Percentiles rank a stretch among this genome's conserved stretches.
These are phyloP conservation scores for Cosmia trapezina DNA, from an alignment of 2,888 invertebrate genomes.

Conservation along the genomic window DNA sequence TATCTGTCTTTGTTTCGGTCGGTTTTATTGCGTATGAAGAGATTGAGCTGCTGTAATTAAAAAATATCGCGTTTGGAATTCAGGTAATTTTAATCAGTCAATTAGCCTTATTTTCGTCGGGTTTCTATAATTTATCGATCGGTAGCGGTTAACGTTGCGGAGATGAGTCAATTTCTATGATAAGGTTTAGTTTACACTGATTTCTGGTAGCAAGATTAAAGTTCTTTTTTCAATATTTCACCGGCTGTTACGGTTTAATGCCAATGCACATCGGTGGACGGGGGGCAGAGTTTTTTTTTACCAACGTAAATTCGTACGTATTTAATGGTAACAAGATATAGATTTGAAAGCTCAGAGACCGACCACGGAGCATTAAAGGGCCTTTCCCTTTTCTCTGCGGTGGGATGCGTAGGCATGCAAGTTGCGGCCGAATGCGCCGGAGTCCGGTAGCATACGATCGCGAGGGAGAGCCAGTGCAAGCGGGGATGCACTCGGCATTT, in stretches of 20 bases:
- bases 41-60: not conserved
- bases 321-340: not conserved
- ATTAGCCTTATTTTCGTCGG: not conserved
- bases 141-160: not conserved
- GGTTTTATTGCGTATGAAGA: not conserved
- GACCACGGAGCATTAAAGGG: not conserved
- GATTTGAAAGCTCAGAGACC: not conserved
- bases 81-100: constrained; percentile 20
- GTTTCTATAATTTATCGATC: not conserved
- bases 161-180: not conserved
- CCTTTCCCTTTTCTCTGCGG: not conserved
- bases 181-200: not conserved
- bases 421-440: not conserved
- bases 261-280: not conserved
- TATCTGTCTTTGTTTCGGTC: constrained; percentile 4
- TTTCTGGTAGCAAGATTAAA: not conserved
- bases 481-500: not conserved
- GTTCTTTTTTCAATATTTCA: not conserved
- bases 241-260: not conserved
- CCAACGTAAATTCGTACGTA: not conserved
- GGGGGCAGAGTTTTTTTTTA: not conserved
- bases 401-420: no score
- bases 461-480: not conserved
- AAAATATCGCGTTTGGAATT: not conserved
- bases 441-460: not conserved